phyloP scores from a whole-genome alignment of 2,888 invertebrate species.

The Andrena flavipes region DNA sequence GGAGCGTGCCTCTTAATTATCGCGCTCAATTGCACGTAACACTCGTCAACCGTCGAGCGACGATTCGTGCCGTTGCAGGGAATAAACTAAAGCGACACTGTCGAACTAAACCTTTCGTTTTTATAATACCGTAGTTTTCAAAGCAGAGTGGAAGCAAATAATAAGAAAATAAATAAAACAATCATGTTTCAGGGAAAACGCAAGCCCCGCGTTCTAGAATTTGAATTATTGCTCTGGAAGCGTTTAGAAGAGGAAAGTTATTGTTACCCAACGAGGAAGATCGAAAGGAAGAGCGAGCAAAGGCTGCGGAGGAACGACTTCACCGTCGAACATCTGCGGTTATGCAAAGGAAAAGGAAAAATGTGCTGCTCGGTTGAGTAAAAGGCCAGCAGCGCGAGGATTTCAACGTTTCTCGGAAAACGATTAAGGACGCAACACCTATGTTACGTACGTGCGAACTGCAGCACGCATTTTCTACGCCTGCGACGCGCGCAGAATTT shows the following conservation, averaged over 20 bases:
- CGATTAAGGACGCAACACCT: constrained; percentile 55
- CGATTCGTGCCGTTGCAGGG: background rate
- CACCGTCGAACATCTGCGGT: background rate
- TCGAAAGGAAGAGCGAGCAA: constrained; percentile 1
- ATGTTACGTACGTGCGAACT: constrained; percentile 27
- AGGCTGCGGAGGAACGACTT: background rate
- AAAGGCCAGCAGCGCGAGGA: constrained; percentile 30
- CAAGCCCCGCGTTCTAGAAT: background rate
- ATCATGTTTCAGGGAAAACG: no score
- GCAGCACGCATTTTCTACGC: constrained; percentile 46
- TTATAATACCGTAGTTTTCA: no score
- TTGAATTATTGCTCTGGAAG: background rate
- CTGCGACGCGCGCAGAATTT: background rate
- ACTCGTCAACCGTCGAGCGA: constrained; percentile 5
- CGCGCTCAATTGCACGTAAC: constrained; percentile 32
- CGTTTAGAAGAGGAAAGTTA: background rate
- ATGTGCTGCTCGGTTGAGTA: constrained; percentile 32
- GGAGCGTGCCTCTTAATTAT: constrained; percentile 34
- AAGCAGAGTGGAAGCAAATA: no score
- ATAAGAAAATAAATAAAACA: no score
- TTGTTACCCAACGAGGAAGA: background rate
- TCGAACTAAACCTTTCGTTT: background rate
- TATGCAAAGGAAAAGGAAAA: constrained; percentile 22
- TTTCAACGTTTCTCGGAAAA: constrained; percentile 55
- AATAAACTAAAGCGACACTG: constrained; percentile 7